A percentile compares a stretch with the other conserved stretches of the same genome.
phyloP scores from a whole-genome alignment of 2,888 invertebrate genomes.

The Cephonodes hylas region DNA sequence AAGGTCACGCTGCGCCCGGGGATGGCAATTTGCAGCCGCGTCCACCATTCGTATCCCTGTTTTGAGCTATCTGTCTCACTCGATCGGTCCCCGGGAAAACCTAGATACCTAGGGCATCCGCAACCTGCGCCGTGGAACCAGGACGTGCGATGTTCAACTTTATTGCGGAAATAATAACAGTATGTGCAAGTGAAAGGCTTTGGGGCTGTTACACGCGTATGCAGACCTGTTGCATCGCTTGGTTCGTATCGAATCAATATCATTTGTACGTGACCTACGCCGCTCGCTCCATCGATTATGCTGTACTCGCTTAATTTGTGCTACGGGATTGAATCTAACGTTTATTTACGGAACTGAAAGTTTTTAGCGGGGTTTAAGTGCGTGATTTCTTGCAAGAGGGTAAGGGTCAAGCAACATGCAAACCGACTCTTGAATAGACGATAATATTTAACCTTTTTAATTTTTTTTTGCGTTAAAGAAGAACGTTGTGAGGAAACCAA shows the following conservation, averaged over 20 bases:
- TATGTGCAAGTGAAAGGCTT: not conserved
- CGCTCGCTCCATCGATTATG: not conserved
- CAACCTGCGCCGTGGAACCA: conserved; percentile 31
- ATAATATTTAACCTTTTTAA: too few relatives aligned
- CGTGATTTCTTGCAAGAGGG: too few relatives aligned
- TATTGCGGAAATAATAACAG: conserved; percentile 39
- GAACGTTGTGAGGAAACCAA: too few relatives aligned
- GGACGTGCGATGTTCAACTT: conserved; percentile 44
- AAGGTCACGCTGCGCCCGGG: conserved; percentile 5
- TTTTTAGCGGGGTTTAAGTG: not conserved
- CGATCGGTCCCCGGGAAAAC: conserved; percentile 61
- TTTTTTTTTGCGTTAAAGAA: too few relatives aligned
- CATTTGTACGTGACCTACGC: not conserved
- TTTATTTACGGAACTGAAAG: not conserved
- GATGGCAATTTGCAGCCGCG: not conserved
- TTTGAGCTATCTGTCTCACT: conserved; percentile 60
- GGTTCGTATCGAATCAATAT: conserved; percentile 38
- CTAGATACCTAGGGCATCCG: conserved; percentile 54
- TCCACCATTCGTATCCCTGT: not conserved
- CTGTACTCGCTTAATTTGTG: not conserved
- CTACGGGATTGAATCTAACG: not conserved
- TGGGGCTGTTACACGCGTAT: conserved; percentile 14
- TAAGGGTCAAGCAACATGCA: too few relatives aligned
- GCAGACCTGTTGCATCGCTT: conserved; percentile 36
- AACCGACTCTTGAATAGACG: too few relatives aligned